These are phyloP conservation scores for Alexandromys fortis DNA, from an alignment of 2,113 vertebrate genomes.

Conservation along the genomic window DNA sequence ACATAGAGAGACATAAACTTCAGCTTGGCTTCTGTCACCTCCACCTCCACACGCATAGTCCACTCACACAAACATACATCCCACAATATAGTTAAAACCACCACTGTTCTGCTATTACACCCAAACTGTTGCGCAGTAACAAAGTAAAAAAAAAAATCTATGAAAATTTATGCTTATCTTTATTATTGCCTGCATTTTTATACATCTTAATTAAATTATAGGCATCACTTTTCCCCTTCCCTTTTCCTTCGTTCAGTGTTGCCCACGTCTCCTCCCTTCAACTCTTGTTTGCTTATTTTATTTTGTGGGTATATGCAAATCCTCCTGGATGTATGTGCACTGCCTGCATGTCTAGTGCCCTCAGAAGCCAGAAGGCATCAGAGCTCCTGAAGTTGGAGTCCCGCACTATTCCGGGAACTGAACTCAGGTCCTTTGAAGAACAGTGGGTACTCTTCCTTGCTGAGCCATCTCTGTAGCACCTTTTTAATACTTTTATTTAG, in stretches of 20 bases:
- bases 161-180: not conserved
- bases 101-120: not conserved
- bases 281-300: not conserved
- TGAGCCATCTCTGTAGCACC: not conserved
- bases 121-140: not conserved
- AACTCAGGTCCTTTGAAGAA: not conserved
- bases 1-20: not conserved
- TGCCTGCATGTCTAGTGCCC: not conserved
- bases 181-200: not conserved
- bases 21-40: not conserved
- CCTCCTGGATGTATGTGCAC: not conserved
- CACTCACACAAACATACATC: not conserved
- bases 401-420: not conserved
- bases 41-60: not conserved
- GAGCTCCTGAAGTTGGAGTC: not conserved
- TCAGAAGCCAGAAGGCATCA: not conserved
- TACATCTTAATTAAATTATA: not conserved
- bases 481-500: not conserved
- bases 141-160: slow-evolving; percentile 13
- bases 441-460: not conserved
- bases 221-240: not conserved
- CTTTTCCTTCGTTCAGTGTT: not conserved
- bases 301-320: not conserved
- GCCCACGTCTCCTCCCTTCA: not conserved
- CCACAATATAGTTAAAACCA: not conserved